Evolutionary conservation across 2,888 invertebrate genomes (phyloP), one percentile per base, ranked within the genome.

Genomic region (Neuroscelio doddi): DNA sequence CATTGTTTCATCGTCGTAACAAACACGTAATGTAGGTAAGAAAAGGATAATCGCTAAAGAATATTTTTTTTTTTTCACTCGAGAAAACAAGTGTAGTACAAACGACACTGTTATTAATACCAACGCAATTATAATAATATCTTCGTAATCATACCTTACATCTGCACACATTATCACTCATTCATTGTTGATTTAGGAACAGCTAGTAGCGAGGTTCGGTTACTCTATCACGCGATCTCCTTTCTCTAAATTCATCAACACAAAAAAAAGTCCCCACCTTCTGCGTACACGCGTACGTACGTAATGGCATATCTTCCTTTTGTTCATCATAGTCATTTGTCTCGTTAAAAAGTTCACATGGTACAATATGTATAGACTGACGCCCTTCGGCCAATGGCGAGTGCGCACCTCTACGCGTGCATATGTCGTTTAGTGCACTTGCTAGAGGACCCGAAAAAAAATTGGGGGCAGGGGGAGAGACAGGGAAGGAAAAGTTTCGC

Each of bases 181-280:
- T 78, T 80, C 82, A 81, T 82, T 80, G 79, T 82, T 81, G 80
- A 81, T 81, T 82, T 82, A 82, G 82, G 82, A 82, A 82, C 82
- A 82, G 81, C 82, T 82, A 82, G 80, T 81, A 82, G 82, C 82
- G 82, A 82, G 82, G 81, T 82, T 82, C 80, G 80, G 81, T 82
- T 81, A 82, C 81, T 82, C 81, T 82, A 82, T 82, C 82, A 82
- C 82, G 81, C 82, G 81, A 81, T 81, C 79, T 81, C 77, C 77
- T 77, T 75, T 80, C 74, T 67, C 76, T 73, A 74, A 74, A 79
- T 72, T 78, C 71, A 78, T 74, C 38, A 74, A 76, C 72, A 75
- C 76, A 74, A 73, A 77, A 74, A 73, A 77, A 77, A 78, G 41
- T 71, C 59, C 64, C 46, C 64, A 44, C 61, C 57, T 47, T 61